These are phyloP conservation scores for Tursiops truncatus DNA, from an alignment of 2,113 vertebrate species.

Conservation along the genomic window DNA sequence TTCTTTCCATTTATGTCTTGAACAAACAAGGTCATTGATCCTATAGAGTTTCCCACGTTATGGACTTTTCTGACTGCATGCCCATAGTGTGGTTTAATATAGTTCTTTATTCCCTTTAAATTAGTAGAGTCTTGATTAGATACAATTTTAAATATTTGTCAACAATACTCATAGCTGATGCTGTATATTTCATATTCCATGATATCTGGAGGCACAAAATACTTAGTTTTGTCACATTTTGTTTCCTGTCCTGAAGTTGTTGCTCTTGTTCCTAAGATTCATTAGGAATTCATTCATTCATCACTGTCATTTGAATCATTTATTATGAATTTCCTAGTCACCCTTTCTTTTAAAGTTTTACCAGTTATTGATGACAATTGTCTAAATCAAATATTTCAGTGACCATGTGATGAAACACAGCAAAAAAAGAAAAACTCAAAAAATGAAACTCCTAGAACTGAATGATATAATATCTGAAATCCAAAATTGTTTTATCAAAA, in stretches of 20 bases:
- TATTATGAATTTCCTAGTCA: neutral
- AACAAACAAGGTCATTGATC: neutral
- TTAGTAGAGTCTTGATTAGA: neutral
- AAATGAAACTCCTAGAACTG: neutral
- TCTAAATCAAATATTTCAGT: neutral
- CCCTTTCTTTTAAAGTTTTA: neutral
- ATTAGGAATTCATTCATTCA: neutral
- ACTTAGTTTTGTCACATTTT: neutral
- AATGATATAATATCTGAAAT: neutral
- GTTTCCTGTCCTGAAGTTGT: neutral
- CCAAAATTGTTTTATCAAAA: neutral
- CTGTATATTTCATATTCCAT: neutral
- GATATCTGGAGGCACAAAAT: neutral
- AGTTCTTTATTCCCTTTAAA: neutral
- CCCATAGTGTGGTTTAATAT: neutral
- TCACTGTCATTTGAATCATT: neutral
- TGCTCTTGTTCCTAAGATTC: neutral
- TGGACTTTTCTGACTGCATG: neutral
- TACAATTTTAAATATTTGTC: neutral
- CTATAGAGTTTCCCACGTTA: neutral
- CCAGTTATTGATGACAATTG: neutral
- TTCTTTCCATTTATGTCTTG: neutral
- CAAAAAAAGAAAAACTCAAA: neutral
- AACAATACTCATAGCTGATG: neutral
- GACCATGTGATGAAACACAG: neutral